These are phyloP conservation scores for Nephrotoma flavescens DNA, from an alignment of 2,888 invertebrate genomes.

Conservation along the genomic window DNA sequence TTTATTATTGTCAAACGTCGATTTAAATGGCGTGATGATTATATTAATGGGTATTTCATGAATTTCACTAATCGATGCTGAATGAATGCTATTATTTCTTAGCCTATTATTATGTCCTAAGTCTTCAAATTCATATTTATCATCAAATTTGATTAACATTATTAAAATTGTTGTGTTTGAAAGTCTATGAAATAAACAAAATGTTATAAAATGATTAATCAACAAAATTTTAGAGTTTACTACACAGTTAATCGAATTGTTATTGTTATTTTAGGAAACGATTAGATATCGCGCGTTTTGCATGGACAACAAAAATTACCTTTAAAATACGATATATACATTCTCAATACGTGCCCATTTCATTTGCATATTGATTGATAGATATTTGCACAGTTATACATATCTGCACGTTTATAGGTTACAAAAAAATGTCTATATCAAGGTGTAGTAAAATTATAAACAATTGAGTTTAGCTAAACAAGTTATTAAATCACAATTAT, in stretches of 20 bases:
- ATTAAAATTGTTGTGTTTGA: not conserved
- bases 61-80: slow-evolving; percentile 38
- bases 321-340: not conserved
- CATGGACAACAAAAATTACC: not conserved
- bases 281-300: not conserved
- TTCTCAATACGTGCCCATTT: not conserved
- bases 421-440: not conserved
- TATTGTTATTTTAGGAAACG: not conserved
- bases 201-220: not conserved
- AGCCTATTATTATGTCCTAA: not conserved
- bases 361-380: not conserved
- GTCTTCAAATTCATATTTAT: not conserved
- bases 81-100: slow-evolving; percentile 19
- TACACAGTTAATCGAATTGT: not conserved
- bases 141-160: not conserved
- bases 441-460: not conserved
- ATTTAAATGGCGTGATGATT: slow-evolving; percentile 60
- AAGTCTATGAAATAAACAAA: not conserved
- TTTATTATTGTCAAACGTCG: slow-evolving; percentile 60
- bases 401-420: not conserved
- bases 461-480: not conserved
- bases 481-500: not conserved
- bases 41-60: slow-evolving; percentile 66
- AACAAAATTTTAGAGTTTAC: not conserved
- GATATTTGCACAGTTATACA: not conserved